Evolutionary conservation across 2,113 vertebrate genomes (phyloP), one percentile per base, ranked within the genome.

Genomic region (Lates calcarifer): DNA sequence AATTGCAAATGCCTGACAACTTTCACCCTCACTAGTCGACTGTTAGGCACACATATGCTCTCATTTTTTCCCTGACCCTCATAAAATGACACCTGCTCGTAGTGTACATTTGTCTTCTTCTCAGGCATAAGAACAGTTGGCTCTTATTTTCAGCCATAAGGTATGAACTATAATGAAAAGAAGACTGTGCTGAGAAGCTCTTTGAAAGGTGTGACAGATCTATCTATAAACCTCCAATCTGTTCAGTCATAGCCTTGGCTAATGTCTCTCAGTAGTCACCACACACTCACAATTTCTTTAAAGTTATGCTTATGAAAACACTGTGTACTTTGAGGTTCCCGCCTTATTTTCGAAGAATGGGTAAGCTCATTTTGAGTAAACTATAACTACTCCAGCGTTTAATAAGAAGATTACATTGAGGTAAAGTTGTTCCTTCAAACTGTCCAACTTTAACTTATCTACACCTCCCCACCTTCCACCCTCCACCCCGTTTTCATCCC

Each of bases 181-280:
- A 41, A 24, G 37, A 55, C 14, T 49, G n/a, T 0, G 8, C 29
- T 33, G 31, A 68, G 14, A 56, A 20, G 37, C 26, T 63, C 55
- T 78, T 60, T 75, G 67, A 80, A 80, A 75, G 33, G 14, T 60
- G 9, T 71, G 67, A 74, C 20, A 74, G 33, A 26, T 66, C 57
- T 53, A 14, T 47, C 67, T 39, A 12, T 28, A 20, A 74, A 71
- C 29, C 29, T 60, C 7, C 28, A 47, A 3, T 49, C 53, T 39
- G 31, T 47, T 70, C 49, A 55, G 3, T 39, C 24, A 11, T 3
- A 56, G n/a, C 22, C 63, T 13, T 24, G 4, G 41, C 31, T 12
- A 3, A 17, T 29, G 24, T 58, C 22, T 66, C 14, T 29, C 20
- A 51, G 12, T 18, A n/a, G n/a, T n/a, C 4, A 31, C 20, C 10